Percentiles rank a stretch among this genome's conserved stretches.
These are phyloP conservation scores for Telmatherina bonti DNA, from an alignment of 2,797 vertebrate species.

Conservation along the genomic window DNA sequence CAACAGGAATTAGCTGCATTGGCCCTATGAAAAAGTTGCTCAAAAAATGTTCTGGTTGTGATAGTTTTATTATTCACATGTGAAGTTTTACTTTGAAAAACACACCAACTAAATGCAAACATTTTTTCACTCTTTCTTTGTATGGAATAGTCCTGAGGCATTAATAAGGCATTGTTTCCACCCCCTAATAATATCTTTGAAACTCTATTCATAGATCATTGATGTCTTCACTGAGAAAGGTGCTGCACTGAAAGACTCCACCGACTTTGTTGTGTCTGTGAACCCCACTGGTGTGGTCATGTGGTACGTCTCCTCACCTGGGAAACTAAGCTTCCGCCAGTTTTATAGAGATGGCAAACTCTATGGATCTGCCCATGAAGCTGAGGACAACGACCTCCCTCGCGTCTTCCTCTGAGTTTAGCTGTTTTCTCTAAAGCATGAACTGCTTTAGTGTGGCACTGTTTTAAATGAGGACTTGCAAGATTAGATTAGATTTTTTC, in stretches of 20 bases:
- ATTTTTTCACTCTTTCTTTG: background rate
- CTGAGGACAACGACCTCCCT: conserved; percentile 49
- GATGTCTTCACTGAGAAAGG: conserved; percentile 82
- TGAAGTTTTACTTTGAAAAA: too few relatives aligned
- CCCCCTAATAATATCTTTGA: background rate
- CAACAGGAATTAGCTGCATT: too few relatives aligned
- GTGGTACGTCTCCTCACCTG: conserved; percentile 87
- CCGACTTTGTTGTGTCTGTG: conserved; percentile 87
- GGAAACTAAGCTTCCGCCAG: conserved; percentile 6
- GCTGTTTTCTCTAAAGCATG: background rate
- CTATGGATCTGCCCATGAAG: background rate
- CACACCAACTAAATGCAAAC: too few relatives aligned
- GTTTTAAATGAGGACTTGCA: background rate
- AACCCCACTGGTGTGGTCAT: conserved; percentile 94
- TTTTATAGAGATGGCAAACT: conserved; percentile 20
- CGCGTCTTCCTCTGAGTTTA: conserved; percentile 54
- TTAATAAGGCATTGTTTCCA: too few relatives aligned
- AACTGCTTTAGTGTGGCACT: background rate
- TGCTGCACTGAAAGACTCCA: conserved; percentile 75
- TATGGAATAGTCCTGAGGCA: too few relatives aligned
- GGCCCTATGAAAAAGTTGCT: too few relatives aligned
- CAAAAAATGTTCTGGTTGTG: too few relatives aligned
- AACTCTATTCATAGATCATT: conserved; percentile 77
- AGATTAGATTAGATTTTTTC: background rate
- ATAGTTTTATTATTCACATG: too few relatives aligned